Evolutionary conservation across 2,888 invertebrate species (phyloP).

Genomic region (Portevinia maculata): DNA sequence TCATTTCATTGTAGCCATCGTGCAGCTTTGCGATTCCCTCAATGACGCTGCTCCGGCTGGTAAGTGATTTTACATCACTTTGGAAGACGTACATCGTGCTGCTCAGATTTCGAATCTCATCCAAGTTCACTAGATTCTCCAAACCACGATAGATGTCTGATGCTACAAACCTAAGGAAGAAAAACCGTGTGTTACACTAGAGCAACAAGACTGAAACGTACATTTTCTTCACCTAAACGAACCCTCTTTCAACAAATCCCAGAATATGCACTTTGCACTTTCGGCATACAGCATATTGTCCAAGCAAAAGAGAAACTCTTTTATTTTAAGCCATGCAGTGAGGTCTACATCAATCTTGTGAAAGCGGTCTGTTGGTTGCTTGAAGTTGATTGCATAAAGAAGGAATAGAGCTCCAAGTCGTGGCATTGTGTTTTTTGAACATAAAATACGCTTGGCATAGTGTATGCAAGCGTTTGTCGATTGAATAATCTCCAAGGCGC

Average conservation of each 20-base stretch:
- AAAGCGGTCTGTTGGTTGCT: slow-evolving; percentile 79
- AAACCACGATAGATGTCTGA: slow-evolving; percentile 70
- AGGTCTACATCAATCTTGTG: slow-evolving; percentile 78
- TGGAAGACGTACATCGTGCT: slow-evolving; percentile 27
- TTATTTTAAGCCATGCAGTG: slow-evolving; percentile 76
- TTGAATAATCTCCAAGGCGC: slow-evolving; percentile 38
- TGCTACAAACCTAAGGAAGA: slow-evolving; percentile 51
- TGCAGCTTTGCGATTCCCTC: slow-evolving; percentile 77
- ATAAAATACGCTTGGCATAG: slow-evolving; percentile 50
- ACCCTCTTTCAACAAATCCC: slow-evolving; percentile 35
- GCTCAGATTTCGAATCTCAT: slow-evolving; percentile 64
- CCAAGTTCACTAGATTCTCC: slow-evolving; percentile 78
- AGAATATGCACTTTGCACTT: slow-evolving; percentile 45
- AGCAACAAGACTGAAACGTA: slow-evolving; percentile 13
- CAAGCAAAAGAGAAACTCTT: slow-evolving; percentile 68
- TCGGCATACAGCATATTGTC: slow-evolving; percentile 12
- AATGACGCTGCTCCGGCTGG: slow-evolving; percentile 62
- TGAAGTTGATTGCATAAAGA: slow-evolving; percentile 79
- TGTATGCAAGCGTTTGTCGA: slow-evolving; percentile 63
- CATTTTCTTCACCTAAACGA: slow-evolving; percentile 50
- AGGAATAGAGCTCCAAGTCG: slow-evolving; percentile 78
- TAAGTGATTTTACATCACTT: slow-evolving; percentile 74
- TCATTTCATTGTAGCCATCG: slow-evolving; percentile 78
- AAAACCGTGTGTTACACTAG: slow-evolving; percentile 40
- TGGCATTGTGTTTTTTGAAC: slow-evolving; percentile 28